Percentiles rank a stretch among this genome's conserved stretches.
Conservation (phyloP, 2,113 vertebrate species). For the Eulacestoma nigropectus region DNA sequence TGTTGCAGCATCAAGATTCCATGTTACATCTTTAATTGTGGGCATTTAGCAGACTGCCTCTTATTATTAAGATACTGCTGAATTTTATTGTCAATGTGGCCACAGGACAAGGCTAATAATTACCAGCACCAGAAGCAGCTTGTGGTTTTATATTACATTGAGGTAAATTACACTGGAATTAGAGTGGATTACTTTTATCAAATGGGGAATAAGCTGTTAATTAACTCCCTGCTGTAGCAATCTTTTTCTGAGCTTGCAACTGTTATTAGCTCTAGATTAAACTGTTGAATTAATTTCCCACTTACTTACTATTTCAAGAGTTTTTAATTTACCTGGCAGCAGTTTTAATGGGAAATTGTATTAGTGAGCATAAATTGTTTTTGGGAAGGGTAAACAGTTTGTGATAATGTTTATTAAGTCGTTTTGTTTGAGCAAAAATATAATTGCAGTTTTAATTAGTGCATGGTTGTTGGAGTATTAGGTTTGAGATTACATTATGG, state of each 20-base stretch:
- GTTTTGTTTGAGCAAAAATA: conserved; percentile 81
- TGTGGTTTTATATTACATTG: conserved; percentile 87
- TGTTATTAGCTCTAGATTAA: conserved; percentile 87
- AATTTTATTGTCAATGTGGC: conserved; percentile 74
- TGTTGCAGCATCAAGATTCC: conserved; percentile 39
- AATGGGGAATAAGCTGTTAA: conserved; percentile 88
- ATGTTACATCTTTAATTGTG: conserved; percentile 66
- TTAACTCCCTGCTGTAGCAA: conserved; percentile 88
- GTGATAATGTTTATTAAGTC: conserved; percentile 81
- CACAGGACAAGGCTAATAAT: conserved; percentile 81
- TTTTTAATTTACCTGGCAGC: conserved; percentile 86
- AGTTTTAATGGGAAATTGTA: conserved; percentile 85
- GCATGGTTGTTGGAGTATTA: conserved; percentile 74
- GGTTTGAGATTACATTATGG: conserved; percentile 73
- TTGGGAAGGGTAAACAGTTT: conserved; percentile 79
- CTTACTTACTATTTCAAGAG: conserved; percentile 86
- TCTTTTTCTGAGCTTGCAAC: conserved; percentile 80
- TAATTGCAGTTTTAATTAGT: conserved; percentile 82
- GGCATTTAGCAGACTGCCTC: conserved; percentile 66
- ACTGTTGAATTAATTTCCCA: conserved; percentile 87
- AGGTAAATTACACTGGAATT: conserved; percentile 88
- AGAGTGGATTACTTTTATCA: conserved; percentile 88
- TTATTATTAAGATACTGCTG: conserved; percentile 70
- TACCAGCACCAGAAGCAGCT: conserved; percentile 78
- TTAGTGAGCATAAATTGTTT: conserved; percentile 82